Evolutionary conservation across 2,797 vertebrate species (phyloP), one percentile per base, ranked within the genome.

Genomic region (Etheostoma nigrum): DNA sequence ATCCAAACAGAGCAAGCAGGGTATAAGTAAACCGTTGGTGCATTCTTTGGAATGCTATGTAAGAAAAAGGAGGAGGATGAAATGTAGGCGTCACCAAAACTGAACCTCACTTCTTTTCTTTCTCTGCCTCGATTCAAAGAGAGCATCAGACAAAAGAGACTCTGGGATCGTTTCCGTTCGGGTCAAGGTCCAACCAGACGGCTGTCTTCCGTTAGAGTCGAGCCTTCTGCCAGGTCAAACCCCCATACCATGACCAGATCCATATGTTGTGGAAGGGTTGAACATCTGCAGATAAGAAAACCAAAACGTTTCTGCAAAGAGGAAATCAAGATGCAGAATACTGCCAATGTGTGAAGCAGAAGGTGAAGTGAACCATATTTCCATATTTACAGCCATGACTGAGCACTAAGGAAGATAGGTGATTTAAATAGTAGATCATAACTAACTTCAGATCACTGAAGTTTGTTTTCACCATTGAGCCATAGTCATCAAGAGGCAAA

Each of bases 251-350:
- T 81, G 84, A 92, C 60, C 74, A 85, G 74, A 88, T 89, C 92
- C 89, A 89, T 85, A 74, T 91, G 90, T 54, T 6, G 55, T 82
- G 81, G 76, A 85, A 81, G 76, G 48, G 33, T 51, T 13, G 53
- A 82, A 86, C 86, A 90, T 91, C 83, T 92, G 89, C 79, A 86
- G 83, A 91, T 82, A 79, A 84, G 67, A 82, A 40, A 76, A 79
- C 70, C 54, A 14, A 59, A 63, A 7, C 53, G 79, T 87, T 84
- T 76, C 75, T 74, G 64, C 59, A 23, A 67, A 82, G 72, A 86
- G 84, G 80, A 90, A 90, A 87, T 79, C 77, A 77, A 78, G 75
- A 61, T 44, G 53, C 71, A 60, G 65, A 86, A 74, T 54, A 33
- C 59, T 40, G 74, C 73, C 67, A 72, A 72, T 74, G 76, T 82